A percentile compares a stretch with the other conserved stretches of the same genome.
phyloP scores from a whole-genome alignment of 2,888 invertebrate genomes.

The Dryocosmus kuriphilus region DNA sequence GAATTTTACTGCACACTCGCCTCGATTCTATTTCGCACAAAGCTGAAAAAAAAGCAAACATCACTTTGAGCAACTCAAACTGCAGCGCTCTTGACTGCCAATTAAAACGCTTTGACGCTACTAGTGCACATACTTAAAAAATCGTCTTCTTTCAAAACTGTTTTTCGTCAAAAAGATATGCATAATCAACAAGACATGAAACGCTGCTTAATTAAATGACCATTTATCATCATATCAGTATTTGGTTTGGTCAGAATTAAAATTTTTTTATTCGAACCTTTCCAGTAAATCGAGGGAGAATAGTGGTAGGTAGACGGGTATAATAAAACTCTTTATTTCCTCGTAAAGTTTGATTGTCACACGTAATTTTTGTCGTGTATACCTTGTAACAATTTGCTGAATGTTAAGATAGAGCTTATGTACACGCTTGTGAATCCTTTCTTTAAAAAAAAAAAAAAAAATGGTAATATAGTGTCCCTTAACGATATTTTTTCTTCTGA shows the following conservation, averaged over 20 bases:
- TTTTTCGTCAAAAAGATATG: neutral
- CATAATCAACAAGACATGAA: slow-evolving; percentile 15
- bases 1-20: slow-evolving; percentile 11
- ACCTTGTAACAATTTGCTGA: slow-evolving; percentile 73
- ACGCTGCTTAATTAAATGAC: slow-evolving; percentile 45
- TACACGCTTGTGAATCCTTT: slow-evolving; percentile 59
- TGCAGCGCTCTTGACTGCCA: slow-evolving; percentile 27
- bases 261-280: slow-evolving; percentile 74
- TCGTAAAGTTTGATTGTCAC: slow-evolving; percentile 71
- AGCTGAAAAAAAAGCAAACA: slow-evolving; percentile 19
- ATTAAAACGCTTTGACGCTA: slow-evolving; percentile 55
- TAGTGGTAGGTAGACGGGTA: slow-evolving; percentile 76
- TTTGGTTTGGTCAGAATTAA: slow-evolving; percentile 68
- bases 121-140: slow-evolving; percentile 51
- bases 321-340: slow-evolving; percentile 69
- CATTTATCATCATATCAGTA: slow-evolving; percentile 55
- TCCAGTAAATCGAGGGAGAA: slow-evolving; percentile 77
- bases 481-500: slow-evolving; percentile 50
- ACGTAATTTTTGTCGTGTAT: slow-evolving; percentile 64
- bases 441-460: no score
- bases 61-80: slow-evolving; percentile 3
- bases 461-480: neutral
- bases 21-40: slow-evolving; percentile 38
- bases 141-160: neutral
- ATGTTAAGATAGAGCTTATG: slow-evolving; percentile 73